Base-by-base conservation (phyloP, 2,888 invertebrate genomes). In the Zelleria hepariella region DNA sequence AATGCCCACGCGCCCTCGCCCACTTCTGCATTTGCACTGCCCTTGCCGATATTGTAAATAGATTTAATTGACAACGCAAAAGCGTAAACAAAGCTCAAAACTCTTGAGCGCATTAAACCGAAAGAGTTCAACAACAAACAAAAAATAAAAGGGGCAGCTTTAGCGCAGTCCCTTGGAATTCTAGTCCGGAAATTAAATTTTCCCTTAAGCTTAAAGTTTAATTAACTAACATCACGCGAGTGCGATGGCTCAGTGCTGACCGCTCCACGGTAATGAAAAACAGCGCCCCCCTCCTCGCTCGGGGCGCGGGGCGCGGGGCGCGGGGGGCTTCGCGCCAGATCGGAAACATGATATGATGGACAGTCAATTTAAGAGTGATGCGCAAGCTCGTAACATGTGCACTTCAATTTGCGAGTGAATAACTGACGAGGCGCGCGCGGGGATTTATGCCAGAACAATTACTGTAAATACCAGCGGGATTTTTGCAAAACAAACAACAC, bases 151-250 rank as follows among this genome's bases (percentile, higher is more conserved):
- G 76, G 73, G 74, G 76, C 69, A 24, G 59, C 58, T 58, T 60
- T 56, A 58, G 52, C 58, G 67, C 72, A 72, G 80, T 80, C 76
- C 75, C 70, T 73, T 66, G 66, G 67, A 74, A 74, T n/a, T n/a
- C 73, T 65, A 68, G 69, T 71, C 81, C 82, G 84, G 82, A 84
- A 83, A 83, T 83, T 83, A 82, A 81, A 82, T 82, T 77, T 79
- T 78, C 79, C 77, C 72, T 82, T 80, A 77, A 80, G 82, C 80
- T 78, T 79, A 76, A 80, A 81, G 72, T 82, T 84, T 81, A 84
- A 83, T 84, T 83, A 83, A 82, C 72, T 71, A 76, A 76, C 72
- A 77, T 74, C 82, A 83, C 80, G 82, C 82, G 72, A 82, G 70
- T 73, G 73, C 62, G 54, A 54, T 59, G 54, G 32, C 62, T 67